Evolutionary conservation across 1,140 invertebrate species (phyloP).

Genomic region (Euschistus heros): DNA sequence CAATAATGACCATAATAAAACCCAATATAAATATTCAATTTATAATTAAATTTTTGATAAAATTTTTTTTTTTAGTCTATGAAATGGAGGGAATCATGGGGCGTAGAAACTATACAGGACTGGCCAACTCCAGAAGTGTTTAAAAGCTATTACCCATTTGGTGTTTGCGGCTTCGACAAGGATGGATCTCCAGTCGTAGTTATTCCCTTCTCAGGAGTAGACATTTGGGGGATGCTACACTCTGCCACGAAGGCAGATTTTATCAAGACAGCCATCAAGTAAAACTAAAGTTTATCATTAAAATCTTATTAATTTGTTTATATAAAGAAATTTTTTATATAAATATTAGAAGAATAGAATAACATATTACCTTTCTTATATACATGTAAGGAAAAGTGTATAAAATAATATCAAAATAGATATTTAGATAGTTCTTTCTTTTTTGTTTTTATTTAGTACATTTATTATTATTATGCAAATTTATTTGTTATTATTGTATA

Average conservation of each 20-base stretch:
- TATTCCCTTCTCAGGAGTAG: constrained; percentile 58
- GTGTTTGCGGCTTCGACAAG: constrained; percentile 66
- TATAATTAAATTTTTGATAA: too few species aligned
- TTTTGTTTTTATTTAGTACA: too few species aligned
- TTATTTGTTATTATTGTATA: too few species aligned
- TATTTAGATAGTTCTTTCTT: too few species aligned
- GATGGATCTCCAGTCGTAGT: constrained; percentile 73
- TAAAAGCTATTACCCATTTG: constrained; percentile 60
- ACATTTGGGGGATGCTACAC: constrained; percentile 70
- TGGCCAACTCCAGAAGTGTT: constrained; percentile 64
- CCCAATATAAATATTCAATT: too few species aligned
- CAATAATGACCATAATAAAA: too few species aligned
- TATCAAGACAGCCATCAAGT: constrained; percentile 51
- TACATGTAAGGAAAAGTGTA: too few species aligned
- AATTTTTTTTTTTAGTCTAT: constrained; percentile 45
- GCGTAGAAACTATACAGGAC: constrained; percentile 52
- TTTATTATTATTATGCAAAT: too few species aligned
- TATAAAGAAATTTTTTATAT: not conserved
- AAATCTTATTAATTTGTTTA: not conserved
- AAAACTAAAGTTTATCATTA: constrained; percentile 18
- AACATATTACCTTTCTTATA: not conserved
- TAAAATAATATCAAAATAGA: too few species aligned
- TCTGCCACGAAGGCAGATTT: constrained; percentile 59
- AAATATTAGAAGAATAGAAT: not conserved
- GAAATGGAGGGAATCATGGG: constrained; percentile 66